A percentile compares a stretch with the other conserved stretches of the same genome.
Evolutionary conservation across 2,888 invertebrate genomes (phyloP).

Genomic region (Zele albiditarsus): DNA sequence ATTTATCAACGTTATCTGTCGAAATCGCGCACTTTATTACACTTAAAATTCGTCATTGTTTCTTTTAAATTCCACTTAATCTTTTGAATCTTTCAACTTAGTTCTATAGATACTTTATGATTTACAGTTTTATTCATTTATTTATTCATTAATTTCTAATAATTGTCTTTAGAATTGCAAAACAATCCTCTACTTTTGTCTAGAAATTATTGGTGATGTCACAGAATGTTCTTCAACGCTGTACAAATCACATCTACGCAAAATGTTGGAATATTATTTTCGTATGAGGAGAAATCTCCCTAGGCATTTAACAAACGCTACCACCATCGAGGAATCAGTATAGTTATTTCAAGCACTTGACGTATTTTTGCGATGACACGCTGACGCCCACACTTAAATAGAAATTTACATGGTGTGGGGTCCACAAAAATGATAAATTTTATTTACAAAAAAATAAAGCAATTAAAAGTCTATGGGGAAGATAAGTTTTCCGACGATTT

Average conservation of each 20-base stretch:
- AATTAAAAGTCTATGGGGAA: too few species aligned
- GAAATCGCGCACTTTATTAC: neutral
- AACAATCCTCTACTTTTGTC: neutral
- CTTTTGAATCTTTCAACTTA: neutral
- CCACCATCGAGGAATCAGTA: conserved; percentile 3
- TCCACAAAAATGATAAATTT: neutral
- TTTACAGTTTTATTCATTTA: neutral
- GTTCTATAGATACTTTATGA: neutral
- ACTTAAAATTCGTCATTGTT: conserved; percentile 4
- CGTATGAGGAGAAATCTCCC: neutral
- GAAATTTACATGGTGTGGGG: neutral
- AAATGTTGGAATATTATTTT: conserved; percentile 15
- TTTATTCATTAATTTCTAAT: neutral
- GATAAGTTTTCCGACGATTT: too few species aligned
- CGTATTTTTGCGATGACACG: conserved; percentile 39
- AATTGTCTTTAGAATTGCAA: neutral
- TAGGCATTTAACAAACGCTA: conserved; percentile 2
- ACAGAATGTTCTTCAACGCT: neutral
- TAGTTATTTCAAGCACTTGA: conserved; percentile 41
- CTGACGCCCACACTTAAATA: conserved; percentile 31
- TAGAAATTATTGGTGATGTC: neutral
- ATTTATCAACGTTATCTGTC: conserved; percentile 9
- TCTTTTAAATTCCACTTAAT: neutral
- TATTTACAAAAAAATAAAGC: neutral
- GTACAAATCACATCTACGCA: neutral